Evolutionary conservation across 2,888 invertebrate genomes (phyloP), one percentile per base, ranked within the genome.

Genomic region (Aphidoletes aphidimyza): DNA sequence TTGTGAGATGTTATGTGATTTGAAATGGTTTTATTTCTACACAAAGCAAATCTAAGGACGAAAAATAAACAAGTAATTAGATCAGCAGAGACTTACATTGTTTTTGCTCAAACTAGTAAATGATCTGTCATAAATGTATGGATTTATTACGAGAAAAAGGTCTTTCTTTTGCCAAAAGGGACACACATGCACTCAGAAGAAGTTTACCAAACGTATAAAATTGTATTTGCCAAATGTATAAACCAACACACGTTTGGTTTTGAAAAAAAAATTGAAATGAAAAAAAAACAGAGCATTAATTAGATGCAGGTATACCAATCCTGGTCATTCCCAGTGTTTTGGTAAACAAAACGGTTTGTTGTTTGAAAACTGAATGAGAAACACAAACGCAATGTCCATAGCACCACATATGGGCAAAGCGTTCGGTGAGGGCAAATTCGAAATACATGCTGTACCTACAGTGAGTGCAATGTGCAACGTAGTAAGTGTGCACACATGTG

Each of bases 1-100:
- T 69, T 69, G 69, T 26, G 69, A 69, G 34, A 69, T 69, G 69
- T 69, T 69, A 69, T 69, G 69, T 69, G 69, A 69, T 69, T 54
- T 30, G 2, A 30, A 69, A 14, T 30, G 69, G 30, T 69, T 11
- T 30, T 34, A 69, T 69, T 30, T 69, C 30, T n/a, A n/a, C n/a
- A n/a, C 9, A 6, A n/a, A 14, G 30, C 3, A 30, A 30, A 14
- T 22, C 0, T 69, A 9, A 14, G 69, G 3, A 30, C n/a, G 0
- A 8, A 14, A n/a, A n/a, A n/a, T n/a, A n/a, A 26, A 69, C 14
- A 69, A 69, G 22, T 54, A 54, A 54, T 54, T 54, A 54, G 54
- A 54, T 54, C 54, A 54, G 22, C 54, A 54, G 54, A 54, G 54
- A 54, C 9, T 11, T 17, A 17, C 8, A 47, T n/a, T n/a, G 17